Percentiles rank a stretch among this genome's conserved stretches.
phyloP scores from a whole-genome alignment of 2,113 vertebrate species.

The Nothobranchius kuhntae region DNA sequence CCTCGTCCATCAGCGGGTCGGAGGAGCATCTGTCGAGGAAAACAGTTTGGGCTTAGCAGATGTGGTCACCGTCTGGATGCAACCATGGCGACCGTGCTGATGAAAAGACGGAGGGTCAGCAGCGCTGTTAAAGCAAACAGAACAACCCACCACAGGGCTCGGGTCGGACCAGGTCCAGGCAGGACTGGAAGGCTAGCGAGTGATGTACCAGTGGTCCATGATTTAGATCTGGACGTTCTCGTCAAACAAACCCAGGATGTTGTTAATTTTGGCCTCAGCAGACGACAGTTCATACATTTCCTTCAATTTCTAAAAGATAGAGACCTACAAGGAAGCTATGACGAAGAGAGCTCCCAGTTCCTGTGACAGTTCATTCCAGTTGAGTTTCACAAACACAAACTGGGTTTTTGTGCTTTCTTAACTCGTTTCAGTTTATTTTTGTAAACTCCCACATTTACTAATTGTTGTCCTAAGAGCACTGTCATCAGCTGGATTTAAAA shows the following conservation, averaged over 20 bases:
- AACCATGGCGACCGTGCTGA: slow-evolving; percentile 29
- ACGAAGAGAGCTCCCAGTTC: neutral
- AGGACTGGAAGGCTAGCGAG: slow-evolving; percentile 45
- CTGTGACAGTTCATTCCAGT: neutral
- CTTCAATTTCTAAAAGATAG: slow-evolving; percentile 4
- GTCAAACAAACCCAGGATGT: slow-evolving; percentile 21
- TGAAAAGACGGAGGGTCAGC: slow-evolving; percentile 50
- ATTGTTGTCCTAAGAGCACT: neutral
- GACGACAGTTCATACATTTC: slow-evolving; percentile 24
- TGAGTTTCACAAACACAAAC: slow-evolving; percentile 11
- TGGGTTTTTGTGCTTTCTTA: neutral
- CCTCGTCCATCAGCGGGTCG: slow-evolving; percentile 47
- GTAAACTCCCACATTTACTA: neutral
- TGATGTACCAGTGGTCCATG: slow-evolving; percentile 59
- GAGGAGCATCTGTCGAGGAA: slow-evolving; percentile 23
- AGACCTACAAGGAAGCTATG: slow-evolving; percentile 31
- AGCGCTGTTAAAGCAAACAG: slow-evolving; percentile 45
- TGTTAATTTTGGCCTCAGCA: slow-evolving; percentile 58
- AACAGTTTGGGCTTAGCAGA: slow-evolving; percentile 22
- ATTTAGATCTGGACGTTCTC: slow-evolving; percentile 28
- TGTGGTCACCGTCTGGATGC: slow-evolving; percentile 72
- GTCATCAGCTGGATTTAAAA: neutral
- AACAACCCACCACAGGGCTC: slow-evolving; percentile 28
- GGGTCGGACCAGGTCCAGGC: slow-evolving; percentile 35
- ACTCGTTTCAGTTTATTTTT: neutral